phyloP scores from a whole-genome alignment of 1,140 invertebrate species.

The Diploscapter pachys region DNA sequence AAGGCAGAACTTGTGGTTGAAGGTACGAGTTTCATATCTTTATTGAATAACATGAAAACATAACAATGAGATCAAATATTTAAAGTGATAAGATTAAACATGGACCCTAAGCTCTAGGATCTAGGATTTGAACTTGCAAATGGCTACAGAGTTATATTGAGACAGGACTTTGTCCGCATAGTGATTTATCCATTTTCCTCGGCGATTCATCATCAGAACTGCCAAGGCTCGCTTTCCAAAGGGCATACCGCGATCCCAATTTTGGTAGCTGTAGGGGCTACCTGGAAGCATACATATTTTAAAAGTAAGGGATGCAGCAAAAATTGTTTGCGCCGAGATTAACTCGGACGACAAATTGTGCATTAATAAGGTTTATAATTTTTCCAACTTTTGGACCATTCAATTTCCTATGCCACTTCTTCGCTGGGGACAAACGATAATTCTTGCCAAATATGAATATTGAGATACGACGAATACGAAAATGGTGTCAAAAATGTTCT shows the following conservation, averaged over 20 bases:
- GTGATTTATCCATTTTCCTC: constrained; percentile 43
- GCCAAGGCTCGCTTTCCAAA: constrained; percentile 35
- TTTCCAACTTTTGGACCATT: too few relatives aligned
- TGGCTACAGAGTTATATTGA: constrained; percentile 35
- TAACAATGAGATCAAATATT: constrained; percentile 13
- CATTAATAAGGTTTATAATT: too few relatives aligned
- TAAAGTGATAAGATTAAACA: constrained; percentile 5
- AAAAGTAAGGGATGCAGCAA: too few relatives aligned
- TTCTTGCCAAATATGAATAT: too few relatives aligned
- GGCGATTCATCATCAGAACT: constrained; percentile 42
- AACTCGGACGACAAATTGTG: too few relatives aligned
- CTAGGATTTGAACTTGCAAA: constrained; percentile 42
- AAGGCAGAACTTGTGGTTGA: constrained; percentile 54
- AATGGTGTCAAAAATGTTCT: too few relatives aligned
- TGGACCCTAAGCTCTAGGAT: not conserved
- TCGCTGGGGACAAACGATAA: too few relatives aligned
- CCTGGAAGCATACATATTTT: constrained; percentile 14
- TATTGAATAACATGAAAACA: constrained; percentile 18
- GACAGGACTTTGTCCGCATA: constrained; percentile 40
- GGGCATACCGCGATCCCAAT: constrained; percentile 41
- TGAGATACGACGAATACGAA: too few relatives aligned
- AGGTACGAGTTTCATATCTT: constrained; percentile 39
- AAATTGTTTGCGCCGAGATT: too few relatives aligned
- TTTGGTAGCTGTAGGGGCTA: constrained; percentile 19
- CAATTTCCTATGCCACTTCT: too few relatives aligned